Conservation (phyloP, 2,113 vertebrate species). For the Junco hyemalis region DNA sequence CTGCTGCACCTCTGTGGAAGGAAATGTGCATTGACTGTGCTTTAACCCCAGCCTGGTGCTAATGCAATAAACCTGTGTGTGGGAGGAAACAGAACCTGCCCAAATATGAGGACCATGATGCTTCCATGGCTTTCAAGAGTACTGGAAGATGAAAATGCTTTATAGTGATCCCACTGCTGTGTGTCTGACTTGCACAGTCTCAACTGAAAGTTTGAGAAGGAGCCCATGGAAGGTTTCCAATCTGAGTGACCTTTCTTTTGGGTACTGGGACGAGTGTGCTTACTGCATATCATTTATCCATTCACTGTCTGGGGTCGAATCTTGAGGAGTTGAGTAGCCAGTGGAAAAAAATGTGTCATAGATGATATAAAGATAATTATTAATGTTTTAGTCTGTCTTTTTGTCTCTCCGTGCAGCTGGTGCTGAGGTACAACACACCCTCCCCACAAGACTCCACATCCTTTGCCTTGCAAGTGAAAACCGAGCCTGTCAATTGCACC, state of each 20-base stretch:
- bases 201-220: neutral
- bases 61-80: neutral
- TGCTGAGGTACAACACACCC: constrained; percentile 42
- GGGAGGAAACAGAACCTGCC: neutral
- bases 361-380: neutral
- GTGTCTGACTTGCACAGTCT: neutral
- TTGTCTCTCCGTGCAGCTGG: constrained; percentile 8
- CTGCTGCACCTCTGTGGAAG: neutral
- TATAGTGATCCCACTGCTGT: neutral
- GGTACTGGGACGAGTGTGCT: neutral
- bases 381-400: neutral
- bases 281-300: neutral
- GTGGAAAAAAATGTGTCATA: neutral
- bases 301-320: neutral
- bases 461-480: constrained; percentile 41
- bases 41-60: neutral
- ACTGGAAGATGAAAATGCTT: neutral
- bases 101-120: neutral
- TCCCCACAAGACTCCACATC: neutral
- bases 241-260: neutral
- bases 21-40: neutral
- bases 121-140: neutral
- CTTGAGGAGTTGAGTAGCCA: neutral
- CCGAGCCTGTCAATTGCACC: neutral
- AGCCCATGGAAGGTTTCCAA: neutral